Conservation (phyloP, 1,140 invertebrate genomes). For the Apis cerana region DNA sequence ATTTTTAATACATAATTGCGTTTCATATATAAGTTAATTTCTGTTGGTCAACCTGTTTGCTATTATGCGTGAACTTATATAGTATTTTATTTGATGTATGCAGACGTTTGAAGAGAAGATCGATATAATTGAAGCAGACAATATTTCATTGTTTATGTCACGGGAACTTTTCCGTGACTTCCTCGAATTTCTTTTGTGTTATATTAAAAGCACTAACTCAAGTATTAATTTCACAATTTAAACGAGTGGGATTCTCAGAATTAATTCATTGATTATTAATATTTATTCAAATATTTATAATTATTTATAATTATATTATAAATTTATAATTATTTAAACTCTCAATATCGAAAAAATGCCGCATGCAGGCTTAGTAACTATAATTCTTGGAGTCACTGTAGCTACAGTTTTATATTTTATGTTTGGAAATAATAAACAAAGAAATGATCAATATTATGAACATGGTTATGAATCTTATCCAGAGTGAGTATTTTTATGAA, state of each 20-base stretch:
- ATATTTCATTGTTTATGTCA: background rate
- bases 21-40: background rate
- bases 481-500: background rate
- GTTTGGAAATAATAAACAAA: slow-evolving; percentile 40
- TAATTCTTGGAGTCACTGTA: slow-evolving; percentile 65
- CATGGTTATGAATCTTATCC: background rate
- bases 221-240: background rate
- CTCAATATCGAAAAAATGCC: slow-evolving; percentile 55
- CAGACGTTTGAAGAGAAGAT: background rate
- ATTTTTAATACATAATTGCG: background rate
- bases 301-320: too few relatives aligned
- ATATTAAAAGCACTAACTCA: background rate
- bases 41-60: slow-evolving; percentile 12
- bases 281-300: background rate
- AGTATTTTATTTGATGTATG: background rate
- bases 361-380: slow-evolving; percentile 56
- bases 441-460: slow-evolving; percentile 2
- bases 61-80: background rate
- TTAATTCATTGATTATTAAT: background rate
- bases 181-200: too few relatives aligned
- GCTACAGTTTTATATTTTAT: slow-evolving; percentile 67
- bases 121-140: background rate
- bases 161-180: background rate
- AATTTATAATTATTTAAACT: background rate
- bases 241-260: background rate